A percentile compares a stretch with the other conserved stretches of the same genome.
Conservation (phyloP, 2,113 vertebrate species). For the Xenotilapia caudafasciata region DNA sequence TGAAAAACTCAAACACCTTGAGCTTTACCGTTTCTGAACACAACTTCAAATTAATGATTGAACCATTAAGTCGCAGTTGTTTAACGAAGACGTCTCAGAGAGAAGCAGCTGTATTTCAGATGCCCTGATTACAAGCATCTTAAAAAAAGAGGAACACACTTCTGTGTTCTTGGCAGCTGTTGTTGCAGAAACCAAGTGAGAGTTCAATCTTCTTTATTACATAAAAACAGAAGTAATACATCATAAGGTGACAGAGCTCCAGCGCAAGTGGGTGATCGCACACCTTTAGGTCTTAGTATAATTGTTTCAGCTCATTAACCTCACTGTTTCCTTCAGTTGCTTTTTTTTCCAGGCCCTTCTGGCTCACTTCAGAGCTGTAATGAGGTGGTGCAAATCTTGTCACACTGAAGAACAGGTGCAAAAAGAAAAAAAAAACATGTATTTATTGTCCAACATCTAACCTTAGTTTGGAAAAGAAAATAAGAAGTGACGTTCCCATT, state of each 20-base stretch:
- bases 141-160: neutral
- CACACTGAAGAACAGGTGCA: neutral
- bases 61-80: neutral
- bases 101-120: neutral
- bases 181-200: neutral
- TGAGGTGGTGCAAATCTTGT: neutral
- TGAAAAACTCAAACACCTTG: neutral
- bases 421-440: neutral
- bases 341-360: neutral
- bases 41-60: neutral
- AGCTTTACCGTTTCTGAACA: neutral
- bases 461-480: neutral
- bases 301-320: neutral
- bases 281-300: neutral
- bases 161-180: neutral
- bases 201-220: neutral
- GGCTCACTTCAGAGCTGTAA: neutral
- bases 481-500: neutral
- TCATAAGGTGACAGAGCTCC: neutral
- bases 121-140: neutral
- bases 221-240: neutral
- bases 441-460: neutral
- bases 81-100: neutral
- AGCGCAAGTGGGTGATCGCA: neutral
- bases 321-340: neutral